A percentile compares a stretch with the other conserved stretches of the same genome.
Evolutionary conservation across 2,888 invertebrate species (phyloP).

Genomic region (Cerastis rubricosa): DNA sequence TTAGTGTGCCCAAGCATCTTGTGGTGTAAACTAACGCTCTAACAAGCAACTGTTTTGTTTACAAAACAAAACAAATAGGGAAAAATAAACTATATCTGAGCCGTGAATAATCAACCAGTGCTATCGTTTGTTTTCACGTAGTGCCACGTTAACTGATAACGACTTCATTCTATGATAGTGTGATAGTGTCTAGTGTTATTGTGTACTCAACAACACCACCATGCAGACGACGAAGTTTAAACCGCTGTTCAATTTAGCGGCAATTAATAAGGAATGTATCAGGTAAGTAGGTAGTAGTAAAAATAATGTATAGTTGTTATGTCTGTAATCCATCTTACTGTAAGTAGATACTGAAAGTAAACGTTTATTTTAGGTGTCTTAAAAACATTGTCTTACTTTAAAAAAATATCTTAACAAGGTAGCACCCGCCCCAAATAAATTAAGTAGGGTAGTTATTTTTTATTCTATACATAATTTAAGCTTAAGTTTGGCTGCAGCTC

Average conservation of each 20-base stretch:
- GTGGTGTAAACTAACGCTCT: neutral
- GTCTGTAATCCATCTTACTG: neutral
- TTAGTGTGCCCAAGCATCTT: neutral
- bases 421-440: no score
- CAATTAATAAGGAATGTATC: constrained; percentile 41
- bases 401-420: neutral
- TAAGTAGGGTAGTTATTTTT: no score
- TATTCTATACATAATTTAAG: no score
- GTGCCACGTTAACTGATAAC: neutral
- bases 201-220: constrained; percentile 22
- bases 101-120: neutral
- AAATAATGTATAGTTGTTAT: no score
- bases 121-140: constrained; percentile 2
- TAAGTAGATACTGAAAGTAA: neutral
- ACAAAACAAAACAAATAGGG: neutral
- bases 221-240: constrained; percentile 55
- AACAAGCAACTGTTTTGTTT: neutral
- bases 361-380: neutral
- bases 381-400: neutral
- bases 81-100: neutral
- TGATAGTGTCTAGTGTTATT: constrained; percentile 16
- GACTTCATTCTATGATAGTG: neutral
- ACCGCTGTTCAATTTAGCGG: constrained; percentile 42
- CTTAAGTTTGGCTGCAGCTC: no score
- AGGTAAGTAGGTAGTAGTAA: no score